These are phyloP conservation scores for Diglossa cyanea DNA, from an alignment of 2,797 vertebrate species.

Conservation along the genomic window DNA sequence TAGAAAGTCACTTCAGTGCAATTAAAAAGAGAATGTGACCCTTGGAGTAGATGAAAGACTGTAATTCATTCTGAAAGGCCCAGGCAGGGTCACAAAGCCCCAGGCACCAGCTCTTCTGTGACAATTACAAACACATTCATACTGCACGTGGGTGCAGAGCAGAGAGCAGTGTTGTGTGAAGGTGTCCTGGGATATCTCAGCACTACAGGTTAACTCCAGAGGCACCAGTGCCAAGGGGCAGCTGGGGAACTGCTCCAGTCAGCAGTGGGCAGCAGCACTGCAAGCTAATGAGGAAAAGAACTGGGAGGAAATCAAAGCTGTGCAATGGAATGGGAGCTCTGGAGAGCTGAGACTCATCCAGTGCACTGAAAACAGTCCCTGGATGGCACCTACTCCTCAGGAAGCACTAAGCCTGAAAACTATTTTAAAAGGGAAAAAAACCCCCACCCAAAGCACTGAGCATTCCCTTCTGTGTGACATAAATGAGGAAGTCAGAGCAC, in stretches of 20 bases:
- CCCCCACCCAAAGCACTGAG: neutral
- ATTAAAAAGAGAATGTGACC: neutral
- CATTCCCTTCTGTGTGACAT: neutral
- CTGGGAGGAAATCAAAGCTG: neutral
- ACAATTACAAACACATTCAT: neutral
- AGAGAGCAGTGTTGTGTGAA: neutral
- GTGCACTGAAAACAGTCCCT: neutral
- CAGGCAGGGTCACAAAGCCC: conserved; percentile 6
- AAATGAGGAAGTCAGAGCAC: neutral
- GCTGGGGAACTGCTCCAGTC: neutral
- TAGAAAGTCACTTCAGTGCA: conserved; percentile 8
- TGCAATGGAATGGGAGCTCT: neutral
- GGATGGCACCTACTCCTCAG: neutral
- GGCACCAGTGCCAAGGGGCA: neutral
- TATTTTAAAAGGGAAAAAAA: neutral
- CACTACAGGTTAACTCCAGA: neutral
- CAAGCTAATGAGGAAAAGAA: neutral
- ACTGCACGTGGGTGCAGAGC: neutral
- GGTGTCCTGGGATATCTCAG: neutral
- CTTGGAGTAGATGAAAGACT: neutral
- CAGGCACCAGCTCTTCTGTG: neutral
- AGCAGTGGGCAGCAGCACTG: neutral
- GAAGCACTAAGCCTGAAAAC: neutral
- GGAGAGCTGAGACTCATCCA: neutral
- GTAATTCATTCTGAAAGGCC: neutral